Percentiles rank a stretch among this genome's conserved stretches.
phyloP scores from a whole-genome alignment of 2,888 invertebrate species.

The Agrochola litura region DNA sequence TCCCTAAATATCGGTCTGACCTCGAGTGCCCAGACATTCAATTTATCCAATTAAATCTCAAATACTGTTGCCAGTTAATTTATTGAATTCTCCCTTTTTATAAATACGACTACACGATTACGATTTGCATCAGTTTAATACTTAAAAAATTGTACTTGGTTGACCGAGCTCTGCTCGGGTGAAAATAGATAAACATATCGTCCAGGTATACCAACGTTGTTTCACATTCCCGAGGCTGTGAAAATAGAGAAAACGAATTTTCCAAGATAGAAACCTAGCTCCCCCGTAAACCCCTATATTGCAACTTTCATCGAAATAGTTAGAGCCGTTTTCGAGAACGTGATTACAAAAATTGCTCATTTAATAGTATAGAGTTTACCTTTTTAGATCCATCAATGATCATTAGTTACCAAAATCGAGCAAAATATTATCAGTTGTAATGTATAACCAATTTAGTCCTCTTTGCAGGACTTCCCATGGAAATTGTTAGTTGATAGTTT shows the following conservation, averaged over 20 bases:
- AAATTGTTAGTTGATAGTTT: not conserved
- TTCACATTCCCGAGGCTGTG: no score
- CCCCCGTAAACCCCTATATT: no score
- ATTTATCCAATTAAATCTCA: slow-evolving; percentile 44
- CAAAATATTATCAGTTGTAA: not conserved
- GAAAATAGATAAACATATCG: no score
- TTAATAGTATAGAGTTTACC: not conserved
- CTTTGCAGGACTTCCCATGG: not conserved
- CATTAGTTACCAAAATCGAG: no score
- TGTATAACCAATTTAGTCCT: not conserved
- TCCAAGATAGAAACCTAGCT: no score
- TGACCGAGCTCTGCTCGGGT: no score
- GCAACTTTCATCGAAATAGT: no score
- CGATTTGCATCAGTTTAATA: no score
- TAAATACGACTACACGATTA: not conserved
- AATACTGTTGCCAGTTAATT: slow-evolving; percentile 11
- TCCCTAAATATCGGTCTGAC: slow-evolving; percentile 33
- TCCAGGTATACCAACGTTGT: no score
- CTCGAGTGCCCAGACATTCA: slow-evolving; percentile 39
- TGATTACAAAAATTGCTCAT: no score
- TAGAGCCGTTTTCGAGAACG: no score
- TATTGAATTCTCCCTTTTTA: slow-evolving; percentile 6
- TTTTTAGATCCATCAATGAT: not conserved
- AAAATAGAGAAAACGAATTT: no score
- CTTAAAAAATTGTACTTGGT: not conserved